These are phyloP conservation scores for Netelia inedita DNA, from an alignment of 2,888 invertebrate genomes.

Conservation along the genomic window DNA sequence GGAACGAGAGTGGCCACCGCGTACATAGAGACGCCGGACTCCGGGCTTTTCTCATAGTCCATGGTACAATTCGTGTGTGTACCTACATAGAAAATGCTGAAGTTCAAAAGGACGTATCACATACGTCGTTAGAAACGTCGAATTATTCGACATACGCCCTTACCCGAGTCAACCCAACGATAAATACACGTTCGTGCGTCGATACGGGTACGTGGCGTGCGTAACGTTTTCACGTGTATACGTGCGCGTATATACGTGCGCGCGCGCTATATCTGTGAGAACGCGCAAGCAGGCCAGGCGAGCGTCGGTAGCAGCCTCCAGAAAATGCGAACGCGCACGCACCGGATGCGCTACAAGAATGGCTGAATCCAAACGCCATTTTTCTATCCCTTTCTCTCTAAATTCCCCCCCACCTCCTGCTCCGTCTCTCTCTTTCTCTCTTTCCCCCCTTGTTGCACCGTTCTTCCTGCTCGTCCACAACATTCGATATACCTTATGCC, in stretches of 20 bases:
- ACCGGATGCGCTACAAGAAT: constrained; percentile 68
- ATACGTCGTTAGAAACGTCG: neutral
- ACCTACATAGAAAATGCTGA: neutral
- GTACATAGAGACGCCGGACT: constrained; percentile 50
- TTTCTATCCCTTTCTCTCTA: constrained; percentile 45
- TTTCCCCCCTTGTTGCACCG: constrained; percentile 1
- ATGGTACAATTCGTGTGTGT: constrained; percentile 49
- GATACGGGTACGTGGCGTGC: neutral
- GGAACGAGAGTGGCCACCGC: constrained; percentile 1
- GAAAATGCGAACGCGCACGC: constrained; percentile 64
- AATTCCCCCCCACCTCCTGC: neutral
- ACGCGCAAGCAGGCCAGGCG: constrained; percentile 28
- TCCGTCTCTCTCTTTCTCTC: constrained; percentile 19
- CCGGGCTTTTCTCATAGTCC: constrained; percentile 36
- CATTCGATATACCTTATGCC: constrained; percentile 60
- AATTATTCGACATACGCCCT: neutral
- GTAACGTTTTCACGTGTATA: neutral
- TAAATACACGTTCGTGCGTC: neutral
- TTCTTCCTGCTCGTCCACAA: constrained; percentile 45
- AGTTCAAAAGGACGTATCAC: neutral
- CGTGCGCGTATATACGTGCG: neutral
- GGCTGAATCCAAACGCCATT: constrained; percentile 68
- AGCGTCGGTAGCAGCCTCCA: constrained; percentile 54
- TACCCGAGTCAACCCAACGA: neutral
- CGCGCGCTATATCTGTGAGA: constrained; percentile 34